Evolutionary conservation across 2,888 invertebrate species (phyloP).

Genomic region (Perdita meconis): DNA sequence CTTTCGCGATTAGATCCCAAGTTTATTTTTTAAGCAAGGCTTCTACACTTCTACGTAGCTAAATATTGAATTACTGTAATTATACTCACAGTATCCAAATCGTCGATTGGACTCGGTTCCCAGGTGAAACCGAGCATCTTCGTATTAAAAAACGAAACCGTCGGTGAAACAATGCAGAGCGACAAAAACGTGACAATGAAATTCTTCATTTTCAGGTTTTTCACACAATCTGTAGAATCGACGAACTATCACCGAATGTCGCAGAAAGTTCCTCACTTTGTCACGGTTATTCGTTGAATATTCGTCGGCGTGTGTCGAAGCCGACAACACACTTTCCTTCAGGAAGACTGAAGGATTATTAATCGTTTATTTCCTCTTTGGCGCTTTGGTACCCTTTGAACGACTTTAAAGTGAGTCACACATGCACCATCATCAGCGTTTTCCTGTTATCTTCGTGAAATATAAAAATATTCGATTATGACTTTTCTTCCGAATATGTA

Average conservation of each 20-base stretch:
- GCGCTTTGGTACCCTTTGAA: neutral
- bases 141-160: neutral
- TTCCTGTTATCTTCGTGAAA: too few relatives aligned
- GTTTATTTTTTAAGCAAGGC: too few relatives aligned
- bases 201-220: conserved; percentile 24
- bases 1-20: neutral
- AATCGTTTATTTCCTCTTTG: neutral
- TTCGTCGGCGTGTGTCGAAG: neutral
- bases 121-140: neutral
- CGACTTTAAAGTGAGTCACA: neutral
- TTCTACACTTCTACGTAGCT: too few relatives aligned
- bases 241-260: neutral
- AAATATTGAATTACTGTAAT: too few relatives aligned
- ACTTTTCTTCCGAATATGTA: neutral
- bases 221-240: neutral
- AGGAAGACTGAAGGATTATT: neutral
- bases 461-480: too few relatives aligned
- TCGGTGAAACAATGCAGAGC: neutral
- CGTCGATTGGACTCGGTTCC: neutral
- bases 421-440: too few relatives aligned
- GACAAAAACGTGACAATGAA: conserved; percentile 6
- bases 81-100: conserved; percentile 37
- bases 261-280: neutral
- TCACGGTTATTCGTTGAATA: neutral
- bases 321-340: neutral